Percentiles rank a stretch among this genome's conserved stretches.
These are phyloP conservation scores for Pherbina coryleti DNA, from an alignment of 2,888 invertebrate genomes.

Conservation along the genomic window DNA sequence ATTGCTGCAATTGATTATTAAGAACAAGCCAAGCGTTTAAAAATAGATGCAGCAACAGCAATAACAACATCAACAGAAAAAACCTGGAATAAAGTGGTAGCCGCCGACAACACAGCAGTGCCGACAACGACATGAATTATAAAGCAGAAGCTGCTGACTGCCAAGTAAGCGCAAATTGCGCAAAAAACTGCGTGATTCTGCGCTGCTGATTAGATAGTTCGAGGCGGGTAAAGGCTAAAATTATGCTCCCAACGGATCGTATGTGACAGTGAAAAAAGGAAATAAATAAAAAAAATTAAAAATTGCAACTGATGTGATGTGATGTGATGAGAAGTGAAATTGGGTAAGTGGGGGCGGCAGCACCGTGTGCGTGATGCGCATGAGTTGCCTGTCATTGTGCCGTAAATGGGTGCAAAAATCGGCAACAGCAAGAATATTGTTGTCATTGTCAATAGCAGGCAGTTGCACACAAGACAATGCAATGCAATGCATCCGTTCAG, in stretches of 20 bases:
- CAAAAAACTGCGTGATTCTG: constrained; percentile 30
- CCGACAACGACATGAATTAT: constrained; percentile 25
- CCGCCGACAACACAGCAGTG: constrained; percentile 29
- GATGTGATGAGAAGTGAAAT: neutral
- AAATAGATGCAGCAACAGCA: constrained; percentile 53
- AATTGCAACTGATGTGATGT: constrained; percentile 5
- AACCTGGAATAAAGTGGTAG: constrained; percentile 18
- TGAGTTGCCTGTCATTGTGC: constrained; percentile 59
- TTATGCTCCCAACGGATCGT: too few species aligned
- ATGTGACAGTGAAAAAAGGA: neutral
- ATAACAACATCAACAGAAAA: constrained; percentile 34
- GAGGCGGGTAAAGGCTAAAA: neutral
- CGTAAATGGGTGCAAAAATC: constrained; percentile 58
- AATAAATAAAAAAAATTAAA: neutral
- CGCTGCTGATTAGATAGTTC: constrained; percentile 25
- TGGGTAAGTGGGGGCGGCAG: neutral
- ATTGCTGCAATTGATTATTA: constrained; percentile 18
- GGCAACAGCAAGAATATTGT: neutral
- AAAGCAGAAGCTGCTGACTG: constrained; percentile 17
- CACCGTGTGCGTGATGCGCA: constrained; percentile 55
- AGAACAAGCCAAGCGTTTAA: constrained; percentile 47
- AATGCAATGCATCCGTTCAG: neutral
- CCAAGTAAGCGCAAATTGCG: constrained; percentile 14
- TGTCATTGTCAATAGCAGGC: neutral
- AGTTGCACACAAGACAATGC: neutral